Base-by-base conservation (phyloP, 2,797 vertebrate genomes). In the Gorsachius magnificus region DNA sequence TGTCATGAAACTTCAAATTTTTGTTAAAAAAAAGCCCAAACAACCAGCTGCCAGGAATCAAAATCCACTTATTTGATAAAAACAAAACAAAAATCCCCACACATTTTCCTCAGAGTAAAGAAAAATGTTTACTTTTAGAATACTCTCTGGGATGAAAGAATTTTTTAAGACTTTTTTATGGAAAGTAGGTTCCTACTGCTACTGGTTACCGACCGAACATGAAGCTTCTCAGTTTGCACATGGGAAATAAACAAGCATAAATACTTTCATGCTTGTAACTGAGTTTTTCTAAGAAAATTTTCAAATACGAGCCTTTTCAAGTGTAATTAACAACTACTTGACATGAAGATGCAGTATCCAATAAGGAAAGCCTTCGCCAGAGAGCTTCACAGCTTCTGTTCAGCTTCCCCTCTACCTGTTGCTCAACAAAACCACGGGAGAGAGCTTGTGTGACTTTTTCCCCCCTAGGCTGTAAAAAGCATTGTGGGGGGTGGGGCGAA, bases 401-500 rank as follows among this genome's bases (percentile, higher is more conserved):
- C 26, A 10, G 4, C 8, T 77, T 84, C 51, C 19, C 19, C 7
- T 53, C 28, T 64, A 75, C 70, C n/a, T 70, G 45, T n/a, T 70
- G 51, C 11, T 56, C 58, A 69, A 5, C 33, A 53, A 84, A 90
- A 41, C 15, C 14, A 2, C 1, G 43, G 29, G 54, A 57, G 16
- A 24, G 1, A 17, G 33, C 25, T 25, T 17, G 13, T 3, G 16
- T 0, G 4, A 36, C 17, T 31, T 41, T 28, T 50, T 36, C 41
- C 25, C 41, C 43, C 26, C 9, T 11, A 29, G 45, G 33, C 20
- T 56, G 21, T 29, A 46, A 66, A 56, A 56, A 56, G 6, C 29
- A 38, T 6, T 10, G 35, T 0, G 5, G 22, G 8, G 4, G 5
- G 10, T 0, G 7, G 16, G 15, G 15, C 2, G 41, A 43, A 9